Evolutionary conservation across 30 jellyfish, hydroid and myxozoan species (phyloP).

Genomic region (Chironex yamaguchii): DNA sequence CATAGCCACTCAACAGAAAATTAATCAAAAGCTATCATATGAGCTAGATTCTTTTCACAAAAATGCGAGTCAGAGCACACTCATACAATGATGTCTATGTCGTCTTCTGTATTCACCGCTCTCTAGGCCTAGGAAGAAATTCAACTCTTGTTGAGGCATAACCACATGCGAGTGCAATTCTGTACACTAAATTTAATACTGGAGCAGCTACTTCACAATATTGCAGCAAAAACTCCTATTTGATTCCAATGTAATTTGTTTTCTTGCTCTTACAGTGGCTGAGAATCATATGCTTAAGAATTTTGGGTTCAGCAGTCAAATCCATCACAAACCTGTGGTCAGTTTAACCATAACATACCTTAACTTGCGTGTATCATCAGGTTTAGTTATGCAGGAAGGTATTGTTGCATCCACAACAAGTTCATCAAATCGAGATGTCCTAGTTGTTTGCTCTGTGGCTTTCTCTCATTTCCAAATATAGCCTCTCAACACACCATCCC

Average conservation of each 20-base stretch:
- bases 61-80: slow-evolving; percentile 21
- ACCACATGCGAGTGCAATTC: slow-evolving; percentile 1
- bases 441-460: slow-evolving; percentile 14
- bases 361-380: slow-evolving; percentile 7
- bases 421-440: slow-evolving; percentile 35
- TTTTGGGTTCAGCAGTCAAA: not conserved
- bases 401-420: slow-evolving; percentile 32
- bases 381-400: slow-evolving; percentile 21
- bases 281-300: slow-evolving; percentile 3
- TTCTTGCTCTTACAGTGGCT: no score
- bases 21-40: slow-evolving; percentile 2
- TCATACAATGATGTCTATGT: slow-evolving; percentile 13
- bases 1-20: slow-evolving; percentile 29
- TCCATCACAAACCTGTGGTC: slow-evolving; percentile 8
- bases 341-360: slow-evolving; percentile 18
- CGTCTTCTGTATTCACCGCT: not conserved
- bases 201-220: slow-evolving; percentile 25
- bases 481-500: not conserved
- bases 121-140: slow-evolving; percentile 15
- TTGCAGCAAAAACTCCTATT: slow-evolving; percentile 9
- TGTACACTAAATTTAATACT: no score
- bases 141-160: slow-evolving; percentile 40
- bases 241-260: no score
- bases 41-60: slow-evolving; percentile 3
- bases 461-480: slow-evolving; percentile 24